Conservation (phyloP, 2,797 vertebrate species). For the Tiaroga cobitis region DNA sequence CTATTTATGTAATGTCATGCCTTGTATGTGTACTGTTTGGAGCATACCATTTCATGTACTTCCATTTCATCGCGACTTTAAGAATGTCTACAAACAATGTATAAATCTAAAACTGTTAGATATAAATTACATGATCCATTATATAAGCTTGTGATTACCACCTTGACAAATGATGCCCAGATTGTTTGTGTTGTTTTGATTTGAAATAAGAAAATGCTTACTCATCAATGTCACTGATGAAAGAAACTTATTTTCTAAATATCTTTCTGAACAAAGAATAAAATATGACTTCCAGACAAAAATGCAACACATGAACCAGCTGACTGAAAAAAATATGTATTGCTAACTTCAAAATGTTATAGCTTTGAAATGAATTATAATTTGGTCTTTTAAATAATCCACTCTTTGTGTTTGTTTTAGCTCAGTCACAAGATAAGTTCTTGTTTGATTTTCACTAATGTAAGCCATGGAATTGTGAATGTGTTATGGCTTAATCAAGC, state of each 20-base stretch:
- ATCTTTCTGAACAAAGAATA: neutral
- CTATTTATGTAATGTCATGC: no score
- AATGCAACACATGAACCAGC: neutral
- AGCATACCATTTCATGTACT: neutral
- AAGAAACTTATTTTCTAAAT: neutral
- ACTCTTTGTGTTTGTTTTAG: neutral
- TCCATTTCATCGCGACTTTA: neutral
- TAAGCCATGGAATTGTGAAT: neutral
- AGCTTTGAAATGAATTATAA: neutral
- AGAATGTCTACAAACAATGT: neutral
- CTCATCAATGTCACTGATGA: neutral
- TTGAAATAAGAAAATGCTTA: slow-evolving; percentile 13
- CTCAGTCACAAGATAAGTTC: neutral
- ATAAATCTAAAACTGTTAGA: neutral
- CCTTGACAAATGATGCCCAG: neutral
- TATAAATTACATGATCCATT: neutral
- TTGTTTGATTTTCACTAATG: neutral
- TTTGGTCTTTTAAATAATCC: neutral
- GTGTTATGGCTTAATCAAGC: neutral
- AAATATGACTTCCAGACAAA: neutral
- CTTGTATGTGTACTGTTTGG: no score
- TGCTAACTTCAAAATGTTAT: neutral
- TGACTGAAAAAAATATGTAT: neutral
- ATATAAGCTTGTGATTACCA: neutral
- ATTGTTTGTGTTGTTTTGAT: neutral